Base-by-base conservation (phyloP, 2,113 vertebrate genomes). In the Ptychochromis oligacanthus region DNA sequence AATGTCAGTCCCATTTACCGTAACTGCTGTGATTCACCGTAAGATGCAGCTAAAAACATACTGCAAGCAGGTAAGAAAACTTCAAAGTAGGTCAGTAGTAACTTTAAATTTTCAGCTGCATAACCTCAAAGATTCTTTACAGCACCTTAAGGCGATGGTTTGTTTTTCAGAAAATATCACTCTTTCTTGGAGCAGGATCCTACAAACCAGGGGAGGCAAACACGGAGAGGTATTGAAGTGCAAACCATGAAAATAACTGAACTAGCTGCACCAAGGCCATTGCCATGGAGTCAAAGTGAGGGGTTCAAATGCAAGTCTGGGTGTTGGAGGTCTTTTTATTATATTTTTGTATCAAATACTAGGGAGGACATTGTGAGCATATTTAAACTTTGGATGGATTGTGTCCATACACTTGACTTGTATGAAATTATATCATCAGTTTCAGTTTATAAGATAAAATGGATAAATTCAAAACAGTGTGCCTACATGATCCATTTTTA, bases 1-100 rank as follows among this genome's bases (percentile, higher is more conserved):
- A 75, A 52, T 80, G 89, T 67, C 89, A 61, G 38, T 46, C 14
- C 55, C 75, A 80, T 55, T 90, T 70, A 77, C 28, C 46, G 34
- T 56, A 82, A 81, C 55, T 4, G 13, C 62, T 13, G 60, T 72
- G 89, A 82, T 77, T 92, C 85, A 82, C 84, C 2, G 6, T 36
- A 58, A 70, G 26, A 87, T 67, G 1, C 5, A 43, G 82, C 76
- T 36, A 26, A 54, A 84, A 80, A 54, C 56, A 28, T 31, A 20
- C 26, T 3, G 61, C 26, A 80, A 43, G 61, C 61, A 89, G 83
- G 84, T 88, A 75, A 57, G 62, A 59, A 81, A 82, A 80, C 81
- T 81, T 92, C 56, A 83, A 92, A 92, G 84, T 92, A 82, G 86
- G 91, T 90, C 87, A 77, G 67, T 54, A 72, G 76, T 22, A 64